Base-by-base conservation (phyloP, 2,797 vertebrate genomes). In the Urosaurus nigricauda region DNA sequence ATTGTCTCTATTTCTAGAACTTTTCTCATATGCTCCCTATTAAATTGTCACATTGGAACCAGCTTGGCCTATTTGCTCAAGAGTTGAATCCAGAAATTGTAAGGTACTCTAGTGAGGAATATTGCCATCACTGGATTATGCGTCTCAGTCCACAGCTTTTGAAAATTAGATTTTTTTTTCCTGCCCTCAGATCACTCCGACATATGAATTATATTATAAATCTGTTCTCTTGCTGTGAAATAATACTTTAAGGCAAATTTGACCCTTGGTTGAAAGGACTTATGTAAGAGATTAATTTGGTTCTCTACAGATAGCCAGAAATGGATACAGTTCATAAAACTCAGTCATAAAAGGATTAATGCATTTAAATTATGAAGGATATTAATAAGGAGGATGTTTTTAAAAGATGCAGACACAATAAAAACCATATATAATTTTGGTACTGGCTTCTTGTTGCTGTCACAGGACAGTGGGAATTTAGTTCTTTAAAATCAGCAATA, bases 141-240 rank as follows among this genome's bases (percentile, higher is more conserved):
- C 0, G 47, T 94, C 92, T 96, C 92, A 91, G 91, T 91, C 90
- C 92, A 93, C 78, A 95, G 94, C 88, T 90, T 83, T 89, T 84
- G 92, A 94, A 95, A 96, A 95, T 93, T 60, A 94, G 93, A 89
- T 92, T 56, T 71, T 29, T 71, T 29, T n/a, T 0, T 1, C 43
- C 71, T 82, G 86, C 88, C 86, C 85, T 93, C 90, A 92, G 85
- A 92, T 90, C 91, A 84, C 92, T 90, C 91, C 94, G 79, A 94
- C 60, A 63, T 87, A 91, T 90, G 47, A 95, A 81, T 78, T 90
- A 70, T 85, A 56, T 91, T 93, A 91, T 90, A 92, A 87, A 91
- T 90, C 91, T 91, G 21, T 83, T 91, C 83, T 90, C 68, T n/a
- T 90, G 65, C 84, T 82, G 51, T 92, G 90, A 37, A 93, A 91